These are phyloP conservation scores for Channallabes apus DNA, from an alignment of 2,797 vertebrate genomes.

Conservation along the genomic window DNA sequence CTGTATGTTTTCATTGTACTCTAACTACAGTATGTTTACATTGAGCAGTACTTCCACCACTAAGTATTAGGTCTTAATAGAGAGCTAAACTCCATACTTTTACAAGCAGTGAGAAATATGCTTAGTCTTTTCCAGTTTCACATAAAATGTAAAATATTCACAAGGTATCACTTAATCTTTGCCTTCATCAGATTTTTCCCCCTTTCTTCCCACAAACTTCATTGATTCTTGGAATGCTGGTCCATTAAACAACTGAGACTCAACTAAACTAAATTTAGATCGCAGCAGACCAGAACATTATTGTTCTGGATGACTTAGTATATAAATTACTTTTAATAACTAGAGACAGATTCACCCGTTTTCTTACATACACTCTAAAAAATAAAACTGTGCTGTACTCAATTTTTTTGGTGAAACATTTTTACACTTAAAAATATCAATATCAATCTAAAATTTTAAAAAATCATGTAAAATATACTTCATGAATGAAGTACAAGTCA, in stretches of 20 bases:
- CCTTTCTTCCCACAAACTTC: neutral
- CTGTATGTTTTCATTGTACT: too few species aligned
- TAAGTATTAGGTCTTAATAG: neutral
- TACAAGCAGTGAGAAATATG: conserved; percentile 7
- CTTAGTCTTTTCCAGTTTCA: neutral
- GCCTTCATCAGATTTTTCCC: conserved; percentile 6
- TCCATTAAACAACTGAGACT: neutral
- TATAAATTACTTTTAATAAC: conserved; percentile 29
- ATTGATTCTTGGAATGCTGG: conserved; percentile 9
- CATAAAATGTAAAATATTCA: neutral
- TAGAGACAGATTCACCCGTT: neutral
- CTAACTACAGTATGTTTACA: neutral
- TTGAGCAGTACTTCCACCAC: neutral
- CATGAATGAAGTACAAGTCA: too few species aligned
- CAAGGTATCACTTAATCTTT: conserved; percentile 7
- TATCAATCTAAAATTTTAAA: too few species aligned
- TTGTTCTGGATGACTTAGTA: conserved; percentile 21
- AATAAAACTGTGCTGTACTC: too few species aligned
- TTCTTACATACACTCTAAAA: neutral
- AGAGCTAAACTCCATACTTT: neutral
- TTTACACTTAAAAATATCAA: too few species aligned
- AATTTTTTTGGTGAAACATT: too few species aligned
- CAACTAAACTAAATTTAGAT: neutral
- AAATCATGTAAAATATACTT: too few species aligned
- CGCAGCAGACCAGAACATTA: conserved; percentile 17